Base-by-base conservation (phyloP, 2,888 invertebrate species). In the Alviniconcha strummeri region DNA sequence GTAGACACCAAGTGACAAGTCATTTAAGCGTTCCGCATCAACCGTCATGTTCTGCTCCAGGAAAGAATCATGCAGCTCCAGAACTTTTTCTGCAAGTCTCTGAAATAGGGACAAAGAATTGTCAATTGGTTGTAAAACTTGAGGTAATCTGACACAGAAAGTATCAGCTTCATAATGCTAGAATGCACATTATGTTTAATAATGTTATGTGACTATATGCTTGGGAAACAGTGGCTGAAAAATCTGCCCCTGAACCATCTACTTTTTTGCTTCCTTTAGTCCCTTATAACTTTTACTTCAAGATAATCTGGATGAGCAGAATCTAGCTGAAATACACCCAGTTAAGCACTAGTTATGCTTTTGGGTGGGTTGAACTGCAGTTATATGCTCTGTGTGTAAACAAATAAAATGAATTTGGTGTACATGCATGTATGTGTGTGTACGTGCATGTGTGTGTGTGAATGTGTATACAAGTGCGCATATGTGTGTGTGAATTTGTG, bases 11-110 rank as follows among this genome's bases (percentile, higher is more conserved):
- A 86, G 79, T 13, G 88, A 83, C 9, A 94, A 88, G 13, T 92
- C 90, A 52, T 89, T 88, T 17, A 94, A 86, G 5, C 86, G 87
- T 64, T 87, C 87, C 0, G 88, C 88, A 55, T 85, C 83, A 2
- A 88, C 85, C 17, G 87, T 88, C 60, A 72, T 82, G 69, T 88
- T 89, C 19, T 87, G 84, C 36, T 84, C 78, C 9, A 89, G 75
- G 82, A 88, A 90, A 64, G 90, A 89, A 80, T 91, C 90, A 90
- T 94, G 92, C 17, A 92, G 85, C 67, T 92, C 90, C 72, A 90
- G 89, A 0, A 92, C 92, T 84, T 89, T 90, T 19, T 87, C 88
- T 19, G 93, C 93, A 52, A 93, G 88, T 80, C 89, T 89, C 92
- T 92, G 88, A 79, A 75, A 82, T 81, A 86, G 76, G 77, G 4